A percentile compares a stretch with the other conserved stretches of the same genome.
These are phyloP conservation scores for Tokudaia tokunoshimensis DNA, from an alignment of 2,797 vertebrate species.

Conservation along the genomic window DNA sequence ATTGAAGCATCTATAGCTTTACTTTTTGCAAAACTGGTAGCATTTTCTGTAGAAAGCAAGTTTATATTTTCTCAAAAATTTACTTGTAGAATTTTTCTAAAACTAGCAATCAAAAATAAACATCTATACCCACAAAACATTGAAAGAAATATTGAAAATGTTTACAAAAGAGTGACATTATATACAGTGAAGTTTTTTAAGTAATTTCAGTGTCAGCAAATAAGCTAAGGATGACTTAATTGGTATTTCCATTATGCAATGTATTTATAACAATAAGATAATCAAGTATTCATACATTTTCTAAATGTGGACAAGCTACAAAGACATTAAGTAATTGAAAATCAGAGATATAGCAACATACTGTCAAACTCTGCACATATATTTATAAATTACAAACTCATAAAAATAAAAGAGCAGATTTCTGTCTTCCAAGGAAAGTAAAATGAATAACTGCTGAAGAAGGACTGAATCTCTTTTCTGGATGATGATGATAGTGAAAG, in stretches of 20 bases:
- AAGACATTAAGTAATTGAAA: background rate
- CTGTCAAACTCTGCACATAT: background rate
- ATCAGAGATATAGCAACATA: fast-evolving
- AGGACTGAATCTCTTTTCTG: background rate
- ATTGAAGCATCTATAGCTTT: background rate
- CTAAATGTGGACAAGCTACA: background rate
- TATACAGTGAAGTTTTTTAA: background rate
- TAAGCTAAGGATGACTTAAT: background rate
- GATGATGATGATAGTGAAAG: background rate
- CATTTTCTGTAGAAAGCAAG: background rate
- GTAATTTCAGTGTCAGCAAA: background rate
- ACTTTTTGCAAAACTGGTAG: background rate
- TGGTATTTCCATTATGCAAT: background rate
- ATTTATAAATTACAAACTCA: background rate
- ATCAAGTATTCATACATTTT: background rate
- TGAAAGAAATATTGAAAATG: background rate
- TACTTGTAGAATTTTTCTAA: background rate
- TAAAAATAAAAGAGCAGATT: background rate
- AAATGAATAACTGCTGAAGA: background rate
- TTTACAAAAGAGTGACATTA: background rate
- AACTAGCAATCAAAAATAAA: background rate
- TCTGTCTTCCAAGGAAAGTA: background rate
- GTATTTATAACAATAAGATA: background rate
- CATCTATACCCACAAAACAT: background rate
- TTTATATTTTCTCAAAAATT: background rate